Base-by-base conservation (phyloP, 2,113 vertebrate genomes). In the Equus przewalskii region DNA sequence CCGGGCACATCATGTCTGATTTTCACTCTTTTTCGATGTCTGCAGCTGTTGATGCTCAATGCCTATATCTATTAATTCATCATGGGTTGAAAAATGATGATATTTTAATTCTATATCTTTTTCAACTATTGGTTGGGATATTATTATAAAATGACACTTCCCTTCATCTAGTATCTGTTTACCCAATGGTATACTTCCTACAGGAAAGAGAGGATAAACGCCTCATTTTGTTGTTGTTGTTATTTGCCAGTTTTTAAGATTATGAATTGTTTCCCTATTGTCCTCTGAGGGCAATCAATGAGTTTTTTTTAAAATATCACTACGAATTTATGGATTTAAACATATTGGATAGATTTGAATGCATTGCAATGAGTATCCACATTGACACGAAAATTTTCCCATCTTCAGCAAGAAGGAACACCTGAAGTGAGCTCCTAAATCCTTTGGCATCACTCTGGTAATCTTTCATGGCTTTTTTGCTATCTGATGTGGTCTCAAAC, bases 41-140 rank as follows among this genome's bases (percentile, higher is more conserved):
- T 46, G 44, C 33, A 26, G 12, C 72, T 67, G 49, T 21, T 44
- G 26, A 13, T 67, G 3, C 8, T 75, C 49, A 4, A 18, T 16
- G 44, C 30, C 18, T 60, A 0, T 67, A 21, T 58, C 46, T 64
- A 1, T 80, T 44, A 16, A 84, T 21, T 72, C 54, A 72, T 1
- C 70, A 30, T 33, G 44, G 21, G 12, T 24, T 64, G 54, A 30
- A 88, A 83, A 91, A 41, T 65, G 54, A 46, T 73, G 70, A n/a
- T 13, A 73, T 44, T 46, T 87, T 51, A 80, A 90, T 90, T 64
- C 89, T 78, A 5, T 70, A 69, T 82, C 75, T 94, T 90, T 95
- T 75, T 81, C 67, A 30, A 18, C 51, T 86, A 46, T 3, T 80
- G 19, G 8, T 73, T 72, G 41, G 8, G 44, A 18, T 60, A 64